Base-by-base conservation (phyloP, 2,888 invertebrate species). In the Leptopilina drosophilae region DNA sequence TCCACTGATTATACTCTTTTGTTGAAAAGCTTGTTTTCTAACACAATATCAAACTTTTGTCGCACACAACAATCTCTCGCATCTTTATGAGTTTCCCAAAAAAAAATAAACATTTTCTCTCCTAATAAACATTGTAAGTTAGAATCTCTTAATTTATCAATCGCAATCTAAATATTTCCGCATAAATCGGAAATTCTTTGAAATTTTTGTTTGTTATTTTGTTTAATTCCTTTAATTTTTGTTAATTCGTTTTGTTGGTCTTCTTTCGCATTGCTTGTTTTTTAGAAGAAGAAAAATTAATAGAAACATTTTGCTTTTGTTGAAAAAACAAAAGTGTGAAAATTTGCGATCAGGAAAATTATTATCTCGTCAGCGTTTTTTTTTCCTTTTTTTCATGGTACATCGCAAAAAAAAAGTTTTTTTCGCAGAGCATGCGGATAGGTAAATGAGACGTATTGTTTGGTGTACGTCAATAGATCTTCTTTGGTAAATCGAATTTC, bases 401-500 rank as follows among this genome's bases (percentile, higher is more conserved):
- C 53, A 73, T 73, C 53, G 53, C 56, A 67, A 33, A 33, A 33
- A 33, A 33, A 33, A 73, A 73, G 73, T 73, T 73, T 56, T 42
- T 42, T 42, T 56, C 14, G 56, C 73, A 53, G 56, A 82, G 81
- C 78, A 80, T 81, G 80, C 83, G 78, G 82, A 83, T 77, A 82
- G 81, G 82, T 84, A 84, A 84, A 84, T 82, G 84, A 84, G 84
- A 83, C 82, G 81, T 83, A 84, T 84, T 84, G 82, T 84, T 84
- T 84, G 84, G 79, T 80, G 81, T 79, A 77, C 84, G 81, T 84
- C 85, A 83, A 85, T 81, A 85, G 83, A 82, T 84, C 84, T 84
- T 82, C 84, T 83, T 82, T 83, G 80, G 80, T 82, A 86, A 87
- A 87, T 88, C 87, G 87, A 89, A 90, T 89, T 90, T 88, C 87